Evolutionary conservation across 2,797 vertebrate species (phyloP).

Genomic region (Sitta carolinensis): DNA sequence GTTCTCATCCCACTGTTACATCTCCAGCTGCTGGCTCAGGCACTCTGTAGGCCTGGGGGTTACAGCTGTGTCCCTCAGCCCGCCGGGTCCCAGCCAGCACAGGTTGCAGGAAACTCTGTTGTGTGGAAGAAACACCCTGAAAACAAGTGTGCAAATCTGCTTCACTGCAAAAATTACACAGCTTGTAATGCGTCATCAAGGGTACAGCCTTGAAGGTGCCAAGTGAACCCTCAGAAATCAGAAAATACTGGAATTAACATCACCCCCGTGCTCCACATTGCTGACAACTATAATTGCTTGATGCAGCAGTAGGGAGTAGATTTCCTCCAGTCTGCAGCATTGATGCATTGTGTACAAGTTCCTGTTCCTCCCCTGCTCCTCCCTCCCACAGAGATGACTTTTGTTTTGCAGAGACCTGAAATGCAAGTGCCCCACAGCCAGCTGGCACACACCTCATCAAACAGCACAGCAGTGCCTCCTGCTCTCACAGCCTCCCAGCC

Average conservation of each 20-base stretch:
- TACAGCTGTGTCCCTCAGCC: too few species aligned
- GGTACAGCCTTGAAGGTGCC: neutral
- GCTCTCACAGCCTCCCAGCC: too few species aligned
- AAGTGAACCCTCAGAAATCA: neutral
- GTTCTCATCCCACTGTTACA: too few species aligned
- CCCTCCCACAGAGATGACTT: neutral
- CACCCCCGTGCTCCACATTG: rapidly evolving
- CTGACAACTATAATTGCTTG: neutral
- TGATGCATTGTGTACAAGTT: neutral
- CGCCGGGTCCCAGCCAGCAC: too few species aligned
- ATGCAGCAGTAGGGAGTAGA: neutral
- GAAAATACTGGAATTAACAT: neutral
- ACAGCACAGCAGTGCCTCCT: too few species aligned
- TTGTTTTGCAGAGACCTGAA: neutral
- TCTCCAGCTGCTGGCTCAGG: too few species aligned
- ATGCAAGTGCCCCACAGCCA: neutral
- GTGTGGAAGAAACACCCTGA: too few species aligned
- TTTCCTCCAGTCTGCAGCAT: neutral
- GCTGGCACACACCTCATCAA: neutral
- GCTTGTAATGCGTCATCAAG: rapidly evolving
- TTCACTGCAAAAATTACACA: too few species aligned
- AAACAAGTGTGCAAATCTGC: too few species aligned
- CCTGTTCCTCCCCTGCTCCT: neutral
- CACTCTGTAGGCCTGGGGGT: too few species aligned
- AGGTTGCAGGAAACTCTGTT: too few species aligned